phyloP scores from a whole-genome alignment of 2,113 vertebrate species.

The Bolborhynchus lineola region DNA sequence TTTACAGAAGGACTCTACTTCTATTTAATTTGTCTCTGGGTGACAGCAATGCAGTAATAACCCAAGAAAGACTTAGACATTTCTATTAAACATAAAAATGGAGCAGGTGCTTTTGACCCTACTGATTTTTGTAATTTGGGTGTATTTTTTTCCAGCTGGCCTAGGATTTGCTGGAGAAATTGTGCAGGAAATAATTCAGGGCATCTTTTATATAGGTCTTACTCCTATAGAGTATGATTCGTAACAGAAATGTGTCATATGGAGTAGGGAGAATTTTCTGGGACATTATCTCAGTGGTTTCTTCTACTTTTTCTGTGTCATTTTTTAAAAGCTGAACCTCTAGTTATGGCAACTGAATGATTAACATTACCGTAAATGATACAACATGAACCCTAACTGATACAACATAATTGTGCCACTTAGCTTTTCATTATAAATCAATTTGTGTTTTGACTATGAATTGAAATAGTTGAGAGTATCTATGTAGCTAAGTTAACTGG shows the following conservation, averaged over 20 bases:
- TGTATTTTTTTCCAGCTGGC: neutral
- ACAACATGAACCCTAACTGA: neutral
- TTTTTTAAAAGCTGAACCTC: neutral
- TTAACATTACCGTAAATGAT: neutral
- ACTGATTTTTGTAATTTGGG: rapidly evolving
- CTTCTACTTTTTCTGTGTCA: neutral
- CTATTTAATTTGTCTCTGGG: neutral
- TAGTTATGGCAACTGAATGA: neutral
- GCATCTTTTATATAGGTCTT: neutral
- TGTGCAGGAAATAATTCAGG: neutral
- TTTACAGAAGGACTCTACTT: neutral
- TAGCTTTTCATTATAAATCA: neutral
- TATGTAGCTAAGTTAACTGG: neutral
- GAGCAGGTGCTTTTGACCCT: neutral
- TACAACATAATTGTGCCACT: neutral
- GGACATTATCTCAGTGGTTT: neutral
- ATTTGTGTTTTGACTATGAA: neutral
- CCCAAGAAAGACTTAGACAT: neutral
- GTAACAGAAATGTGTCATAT: neutral
- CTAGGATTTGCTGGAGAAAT: neutral
- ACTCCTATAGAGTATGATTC: neutral
- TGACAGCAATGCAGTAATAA: neutral
- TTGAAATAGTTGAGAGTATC: neutral
- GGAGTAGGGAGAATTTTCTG: neutral
- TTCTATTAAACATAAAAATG: neutral